A percentile compares a stretch with the other conserved stretches of the same genome.
Conservation (phyloP, 2,888 invertebrate genomes). For the Drosophila eohydei region DNA sequence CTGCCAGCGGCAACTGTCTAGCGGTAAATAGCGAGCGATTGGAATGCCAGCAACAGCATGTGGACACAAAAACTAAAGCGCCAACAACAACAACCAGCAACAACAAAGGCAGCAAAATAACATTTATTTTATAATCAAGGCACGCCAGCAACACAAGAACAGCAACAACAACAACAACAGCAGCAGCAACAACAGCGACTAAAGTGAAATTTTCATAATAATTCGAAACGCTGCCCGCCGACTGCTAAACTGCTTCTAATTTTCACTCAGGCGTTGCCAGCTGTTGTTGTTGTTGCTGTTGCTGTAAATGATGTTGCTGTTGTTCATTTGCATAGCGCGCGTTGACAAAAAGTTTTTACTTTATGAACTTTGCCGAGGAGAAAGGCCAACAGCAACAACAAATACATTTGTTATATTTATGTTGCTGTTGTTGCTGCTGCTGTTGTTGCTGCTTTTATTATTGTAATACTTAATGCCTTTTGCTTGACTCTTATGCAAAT, state of each 20-base stretch:
- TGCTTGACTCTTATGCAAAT: conserved; percentile 49
- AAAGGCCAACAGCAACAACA: conserved; percentile 44
- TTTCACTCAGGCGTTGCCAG: conserved; percentile 18
- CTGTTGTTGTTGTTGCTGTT: conserved; percentile 8
- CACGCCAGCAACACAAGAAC: conserved; percentile 49
- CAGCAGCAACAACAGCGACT: conserved; percentile 23
- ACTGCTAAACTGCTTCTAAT: conserved; percentile 53
- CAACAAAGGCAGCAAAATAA: conserved; percentile 7
- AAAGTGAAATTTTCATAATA: conserved; percentile 60
- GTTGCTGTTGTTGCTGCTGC: conserved; percentile 1
- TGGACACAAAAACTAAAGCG: conserved; percentile 29
- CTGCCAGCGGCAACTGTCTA: conserved; percentile 53
- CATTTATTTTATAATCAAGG: conserved; percentile 47
- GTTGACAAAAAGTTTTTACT: conserved; percentile 45
- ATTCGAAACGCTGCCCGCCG: conserved; percentile 42
- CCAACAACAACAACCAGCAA: conserved; percentile 15
- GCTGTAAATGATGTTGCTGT: conserved; percentile 1
- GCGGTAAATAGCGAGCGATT: conserved; percentile 65
- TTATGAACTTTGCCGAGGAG: conserved; percentile 46
- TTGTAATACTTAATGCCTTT: conserved; percentile 32
- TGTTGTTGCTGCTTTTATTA: conserved; percentile 21
- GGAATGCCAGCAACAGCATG: conserved; percentile 56
- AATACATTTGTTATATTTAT: conserved; percentile 48
- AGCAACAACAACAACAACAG: conserved; percentile 27
- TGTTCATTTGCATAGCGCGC: conserved; percentile 39